Evolutionary conservation across 1,140 invertebrate genomes (phyloP), one percentile per base, ranked within the genome.

Genomic region (Lucilia cuprina): DNA sequence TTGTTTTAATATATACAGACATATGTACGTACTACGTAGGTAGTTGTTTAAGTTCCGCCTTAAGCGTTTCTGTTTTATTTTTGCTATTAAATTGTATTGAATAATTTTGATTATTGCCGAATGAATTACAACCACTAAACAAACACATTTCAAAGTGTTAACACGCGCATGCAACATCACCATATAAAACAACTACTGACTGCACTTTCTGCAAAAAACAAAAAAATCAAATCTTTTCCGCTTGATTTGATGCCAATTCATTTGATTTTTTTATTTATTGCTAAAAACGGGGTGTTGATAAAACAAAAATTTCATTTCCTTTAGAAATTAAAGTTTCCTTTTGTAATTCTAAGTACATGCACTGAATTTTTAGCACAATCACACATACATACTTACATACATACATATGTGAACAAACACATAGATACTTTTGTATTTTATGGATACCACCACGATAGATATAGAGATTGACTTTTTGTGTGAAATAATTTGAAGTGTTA

Each of bases 201-300:
- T 70, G 65, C 65, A 14, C 50, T 55, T 55, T 55, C 50, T 21
- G 25, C 2, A 70, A 70, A 70, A 21, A 70, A 70, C 9, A 70
- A 60, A 60, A n/a, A 60, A 60, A 60, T 60, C 55, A n/a, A 60
- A 17, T 70, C 17, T 70, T n/a, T 21, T 25, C n/a, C n/a, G 65
- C 65, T 25, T 70, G 65, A 21, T 21, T 70, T 19, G 65, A 70
- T 5, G n/a, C 9, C 65, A 70, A 70, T 70, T 70, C n/a, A 70
- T 25, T 10, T 70, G 21, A 21, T 21, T 25, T 19, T n/a, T 30
- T 30, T 30, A 30, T 70, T 21, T 55, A 55, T 55, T 17, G 13
- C 17, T 21, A 70, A 70, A 70, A 19, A 70, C 65, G 65, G 65
- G 65, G 65, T 70, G 65, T 70, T 70, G 65, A 70, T 70, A 70